Conservation (phyloP, 2,797 vertebrate species). For the Spizella passerina region DNA sequence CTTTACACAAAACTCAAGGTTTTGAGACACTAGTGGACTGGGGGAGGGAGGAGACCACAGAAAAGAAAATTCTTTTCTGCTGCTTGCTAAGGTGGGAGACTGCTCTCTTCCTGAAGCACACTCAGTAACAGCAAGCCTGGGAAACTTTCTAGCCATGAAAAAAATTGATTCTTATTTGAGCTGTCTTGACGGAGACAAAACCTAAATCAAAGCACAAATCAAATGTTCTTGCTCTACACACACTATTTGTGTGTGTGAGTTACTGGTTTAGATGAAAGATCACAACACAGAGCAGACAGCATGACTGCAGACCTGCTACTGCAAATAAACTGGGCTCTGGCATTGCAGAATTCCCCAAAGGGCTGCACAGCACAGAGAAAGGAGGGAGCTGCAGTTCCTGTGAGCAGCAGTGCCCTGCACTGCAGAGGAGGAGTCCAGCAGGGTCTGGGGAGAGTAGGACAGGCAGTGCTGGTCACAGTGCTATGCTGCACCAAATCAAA, state of each 20-base stretch:
- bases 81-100: not conserved
- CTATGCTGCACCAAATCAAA: not conserved
- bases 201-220: not conserved
- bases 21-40: conserved; percentile 21
- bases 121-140: not conserved
- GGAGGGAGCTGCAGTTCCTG: not conserved
- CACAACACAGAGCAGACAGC: not conserved
- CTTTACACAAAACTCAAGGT: conserved; percentile 62
- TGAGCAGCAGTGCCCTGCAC: not conserved
- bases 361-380: not conserved
- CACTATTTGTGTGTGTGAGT: not conserved
- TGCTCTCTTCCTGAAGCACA: not conserved
- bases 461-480: not conserved
- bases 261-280: not conserved
- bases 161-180: not conserved
- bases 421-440: not conserved
- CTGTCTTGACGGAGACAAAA: not conserved
- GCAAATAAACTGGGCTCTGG: not conserved
- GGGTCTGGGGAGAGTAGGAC: not conserved
- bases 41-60: not conserved
- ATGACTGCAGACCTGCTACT: not conserved
- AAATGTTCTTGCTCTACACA: not conserved
- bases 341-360: not conserved
- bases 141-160: not conserved
- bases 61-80: not conserved